These are phyloP conservation scores for Ylistrum balloti DNA, from an alignment of 1,140 invertebrate genomes.

Conservation along the genomic window DNA sequence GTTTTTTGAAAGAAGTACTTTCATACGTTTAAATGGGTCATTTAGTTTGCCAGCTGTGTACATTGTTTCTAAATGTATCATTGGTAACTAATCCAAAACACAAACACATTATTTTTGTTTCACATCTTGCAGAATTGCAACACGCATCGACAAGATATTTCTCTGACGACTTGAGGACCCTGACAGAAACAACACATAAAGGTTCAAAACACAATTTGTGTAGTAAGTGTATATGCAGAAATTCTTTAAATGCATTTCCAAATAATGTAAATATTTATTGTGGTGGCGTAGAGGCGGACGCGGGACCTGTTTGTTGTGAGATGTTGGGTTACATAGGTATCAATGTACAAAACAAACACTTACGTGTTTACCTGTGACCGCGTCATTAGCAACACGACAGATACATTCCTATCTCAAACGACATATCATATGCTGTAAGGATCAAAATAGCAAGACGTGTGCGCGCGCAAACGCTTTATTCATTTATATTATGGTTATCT, in stretches of 20 bases:
- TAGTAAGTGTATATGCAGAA: conserved; percentile 38
- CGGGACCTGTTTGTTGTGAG: conserved; percentile 3
- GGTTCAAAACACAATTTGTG: conserved; percentile 24
- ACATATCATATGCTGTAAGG: background rate
- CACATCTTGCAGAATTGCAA: no score
- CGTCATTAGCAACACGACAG: background rate
- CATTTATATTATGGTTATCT: no score
- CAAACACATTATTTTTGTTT: no score
- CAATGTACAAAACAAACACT: background rate
- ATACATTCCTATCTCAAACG: background rate
- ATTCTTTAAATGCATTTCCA: conserved; percentile 40
- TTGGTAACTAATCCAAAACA: background rate
- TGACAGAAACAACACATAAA: background rate
- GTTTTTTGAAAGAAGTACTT: no score
- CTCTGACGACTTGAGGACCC: background rate
- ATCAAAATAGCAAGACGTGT: background rate
- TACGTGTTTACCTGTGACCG: background rate
- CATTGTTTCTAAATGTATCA: background rate
- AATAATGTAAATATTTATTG: conserved; percentile 1
- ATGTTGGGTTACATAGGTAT: background rate
- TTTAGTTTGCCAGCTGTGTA: no score
- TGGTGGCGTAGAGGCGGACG: background rate
- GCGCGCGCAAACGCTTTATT: background rate
- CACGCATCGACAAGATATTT: background rate
- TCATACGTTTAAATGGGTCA: no score